Percentiles rank a stretch among this genome's conserved stretches.
These are phyloP conservation scores for Dermochelys coriacea DNA, from an alignment of 2,797 vertebrate species.

Conservation along the genomic window DNA sequence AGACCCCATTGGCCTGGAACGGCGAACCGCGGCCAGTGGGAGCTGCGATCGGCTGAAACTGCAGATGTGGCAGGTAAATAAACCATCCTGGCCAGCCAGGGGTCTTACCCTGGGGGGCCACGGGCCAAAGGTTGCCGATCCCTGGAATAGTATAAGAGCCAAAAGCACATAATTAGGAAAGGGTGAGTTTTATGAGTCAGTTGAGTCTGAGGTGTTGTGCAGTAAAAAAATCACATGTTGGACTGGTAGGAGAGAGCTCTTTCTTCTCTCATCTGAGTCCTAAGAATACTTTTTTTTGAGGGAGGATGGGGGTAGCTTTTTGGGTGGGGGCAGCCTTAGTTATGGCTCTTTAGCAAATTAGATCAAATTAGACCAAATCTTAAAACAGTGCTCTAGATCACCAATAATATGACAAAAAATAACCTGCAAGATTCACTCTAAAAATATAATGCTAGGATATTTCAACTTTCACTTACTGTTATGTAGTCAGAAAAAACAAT, in stretches of 20 bases:
- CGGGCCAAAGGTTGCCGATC: no score
- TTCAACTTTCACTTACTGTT: background rate
- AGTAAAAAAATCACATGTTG: background rate
- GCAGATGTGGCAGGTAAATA: no score
- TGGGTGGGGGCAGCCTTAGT: background rate
- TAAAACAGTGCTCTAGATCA: background rate
- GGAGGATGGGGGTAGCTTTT: background rate
- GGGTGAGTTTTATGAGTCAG: background rate
- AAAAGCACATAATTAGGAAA: background rate
- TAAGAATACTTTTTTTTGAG: background rate
- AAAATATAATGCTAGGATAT: background rate
- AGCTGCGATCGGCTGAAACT: no score
- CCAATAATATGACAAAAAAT: background rate
- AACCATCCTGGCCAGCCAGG: no score
- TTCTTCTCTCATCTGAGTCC: background rate
- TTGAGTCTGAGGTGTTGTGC: background rate
- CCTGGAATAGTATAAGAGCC: fast-evolving
- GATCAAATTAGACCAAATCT: background rate
- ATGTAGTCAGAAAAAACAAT: background rate
- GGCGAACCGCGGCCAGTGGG: no score
- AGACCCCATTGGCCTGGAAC: no score
- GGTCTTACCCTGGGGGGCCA: no score
- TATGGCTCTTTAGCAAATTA: background rate
- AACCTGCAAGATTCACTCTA: background rate
- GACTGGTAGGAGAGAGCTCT: background rate